Conservation (phyloP, 2,113 vertebrate species). For the Canis aureus region DNA sequence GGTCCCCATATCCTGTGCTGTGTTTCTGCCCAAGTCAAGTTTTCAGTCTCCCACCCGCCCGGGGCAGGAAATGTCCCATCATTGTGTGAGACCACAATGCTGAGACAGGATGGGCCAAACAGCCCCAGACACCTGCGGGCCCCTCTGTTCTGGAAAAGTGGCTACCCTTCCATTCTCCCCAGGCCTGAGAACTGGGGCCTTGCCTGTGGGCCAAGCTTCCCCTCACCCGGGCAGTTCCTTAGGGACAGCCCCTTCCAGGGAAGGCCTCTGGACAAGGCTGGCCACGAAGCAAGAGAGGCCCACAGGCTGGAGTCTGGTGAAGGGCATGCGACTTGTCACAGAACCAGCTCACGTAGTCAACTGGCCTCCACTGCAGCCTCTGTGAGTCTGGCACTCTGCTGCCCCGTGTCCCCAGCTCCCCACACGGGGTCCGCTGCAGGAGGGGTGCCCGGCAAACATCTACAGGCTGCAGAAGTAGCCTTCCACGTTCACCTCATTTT, state of each 20-base stretch:
- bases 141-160: slow-evolving; percentile 63
- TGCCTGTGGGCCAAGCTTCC: background rate
- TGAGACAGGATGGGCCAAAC: slow-evolving; percentile 86
- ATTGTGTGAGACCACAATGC: slow-evolving; percentile 88
- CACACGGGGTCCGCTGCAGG: rapidly evolving
- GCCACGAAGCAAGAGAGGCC: background rate
- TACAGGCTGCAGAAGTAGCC: background rate
- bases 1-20: slow-evolving; percentile 69
- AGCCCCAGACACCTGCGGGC: slow-evolving; percentile 67
- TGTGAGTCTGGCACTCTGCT: background rate
- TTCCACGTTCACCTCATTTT: background rate
- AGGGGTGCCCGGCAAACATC: background rate
- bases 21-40: slow-evolving; percentile 63
- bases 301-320: background rate
- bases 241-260: background rate
- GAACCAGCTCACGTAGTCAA: background rate
- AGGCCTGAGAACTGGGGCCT: slow-evolving; percentile 81
- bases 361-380: background rate
- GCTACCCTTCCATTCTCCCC: background rate
- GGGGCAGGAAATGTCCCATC: slow-evolving; percentile 82
- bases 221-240: slow-evolving; percentile 33
- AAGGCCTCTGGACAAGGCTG: background rate
- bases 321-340: too few species aligned
- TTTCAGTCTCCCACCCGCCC: slow-evolving; percentile 68
- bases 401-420: rapidly evolving